These are phyloP conservation scores for Luperina nickerlii DNA, from an alignment of 2,888 invertebrate genomes.

Conservation along the genomic window DNA sequence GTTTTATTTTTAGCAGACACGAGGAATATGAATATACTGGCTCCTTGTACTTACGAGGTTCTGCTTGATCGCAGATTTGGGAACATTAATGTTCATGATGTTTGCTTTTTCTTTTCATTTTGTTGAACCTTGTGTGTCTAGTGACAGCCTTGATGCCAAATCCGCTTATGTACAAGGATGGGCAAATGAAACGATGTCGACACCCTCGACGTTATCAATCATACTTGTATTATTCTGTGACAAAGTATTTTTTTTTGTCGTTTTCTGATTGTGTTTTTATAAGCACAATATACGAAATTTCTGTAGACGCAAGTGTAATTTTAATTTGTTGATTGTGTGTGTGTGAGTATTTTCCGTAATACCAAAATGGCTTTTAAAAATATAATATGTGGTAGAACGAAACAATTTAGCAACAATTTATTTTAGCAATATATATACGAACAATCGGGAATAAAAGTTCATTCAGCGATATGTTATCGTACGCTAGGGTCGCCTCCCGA, in stretches of 20 bases:
- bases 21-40: slow-evolving; percentile 34
- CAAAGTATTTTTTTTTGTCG: slow-evolving; percentile 44
- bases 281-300: slow-evolving; percentile 3
- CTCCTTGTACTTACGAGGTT: slow-evolving; percentile 36
- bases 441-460: slow-evolving; percentile 64
- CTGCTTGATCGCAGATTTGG: slow-evolving; percentile 30
- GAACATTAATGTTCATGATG: slow-evolving; percentile 33
- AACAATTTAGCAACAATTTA: slow-evolving; percentile 47
- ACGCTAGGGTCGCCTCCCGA: slow-evolving; percentile 70
- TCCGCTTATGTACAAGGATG: slow-evolving; percentile 52
- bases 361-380: slow-evolving; percentile 10
- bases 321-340: slow-evolving; percentile 3
- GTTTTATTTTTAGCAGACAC: slow-evolving; percentile 54
- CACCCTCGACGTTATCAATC: slow-evolving; percentile 58
- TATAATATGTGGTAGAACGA: slow-evolving; percentile 27
- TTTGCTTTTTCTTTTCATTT: slow-evolving; percentile 36
- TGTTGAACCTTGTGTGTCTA: slow-evolving; percentile 38
- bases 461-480: slow-evolving; percentile 75
- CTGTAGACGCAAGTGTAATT: slow-evolving; percentile 9
- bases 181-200: slow-evolving; percentile 55
- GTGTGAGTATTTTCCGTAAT: not conserved
- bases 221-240: slow-evolving; percentile 50
- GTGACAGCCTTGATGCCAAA: slow-evolving; percentile 56
- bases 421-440: slow-evolving; percentile 59
- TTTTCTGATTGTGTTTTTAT: slow-evolving; percentile 33